Base-by-base conservation (phyloP, 2,797 vertebrate species). In the Sphenodon punctatus region DNA sequence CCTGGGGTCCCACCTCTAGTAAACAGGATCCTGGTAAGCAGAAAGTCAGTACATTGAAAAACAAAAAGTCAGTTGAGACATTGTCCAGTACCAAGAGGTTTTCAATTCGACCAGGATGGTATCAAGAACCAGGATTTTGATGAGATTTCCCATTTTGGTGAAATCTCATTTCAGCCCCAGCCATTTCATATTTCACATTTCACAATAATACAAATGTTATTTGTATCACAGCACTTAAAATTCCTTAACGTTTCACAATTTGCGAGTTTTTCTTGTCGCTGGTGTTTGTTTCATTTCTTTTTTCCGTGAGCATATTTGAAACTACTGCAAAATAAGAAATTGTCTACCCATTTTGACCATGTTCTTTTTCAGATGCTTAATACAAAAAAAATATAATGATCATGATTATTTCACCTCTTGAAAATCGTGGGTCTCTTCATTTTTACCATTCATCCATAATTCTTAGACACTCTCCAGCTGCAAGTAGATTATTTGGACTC, bases 401-500 rank as follows among this genome's bases (percentile, higher is more conserved):
- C 4, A 6, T 1, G 2, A 49, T 79, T 88, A 49, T 58, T 64
- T 78, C 30, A 49, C 20, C 27, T 76, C 42, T 80, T 36, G 3
- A 58, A 60, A 70, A 59, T 75, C 30, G 20, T 8, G 2, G 0
- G 20, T 85, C 41, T 77, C 76, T 71, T 78, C 7, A n/a, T 77
- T 83, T n/a, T 56, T 89, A 76, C 71, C 10, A 15, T 77, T 73
- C 41, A 45, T 70, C 68, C 72, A 13, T 80, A 63, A 42, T 80
- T 86, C 64, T 71, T 75, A 41, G 38, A 55, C 39, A 39, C 34
- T 45, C 72, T 91, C 69, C 56, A 83, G 27, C 42, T 67, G 67
- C 41, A 76, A 51, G 60, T 72, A 39, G 8, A 34, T 76, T 81
- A 67, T 83, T 84, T 66, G 86, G 82, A 49, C 22, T 67, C 68